Conservation (phyloP, 2,797 vertebrate genomes). For the Taenioides sp. region DNA sequence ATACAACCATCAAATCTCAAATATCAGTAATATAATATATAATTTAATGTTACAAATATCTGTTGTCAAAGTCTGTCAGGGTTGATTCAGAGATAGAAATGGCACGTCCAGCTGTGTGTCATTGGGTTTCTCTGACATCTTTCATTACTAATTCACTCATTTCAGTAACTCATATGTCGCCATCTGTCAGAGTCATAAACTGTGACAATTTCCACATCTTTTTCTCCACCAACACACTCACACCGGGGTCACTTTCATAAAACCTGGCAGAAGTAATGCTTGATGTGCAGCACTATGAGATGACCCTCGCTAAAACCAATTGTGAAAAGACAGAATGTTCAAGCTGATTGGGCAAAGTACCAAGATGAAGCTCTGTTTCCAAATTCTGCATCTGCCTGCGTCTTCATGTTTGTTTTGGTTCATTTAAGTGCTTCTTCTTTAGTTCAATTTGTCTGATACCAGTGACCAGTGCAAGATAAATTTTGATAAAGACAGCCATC, state of each 20-base stretch:
- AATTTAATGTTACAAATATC: not conserved
- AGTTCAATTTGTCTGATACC: too few relatives aligned
- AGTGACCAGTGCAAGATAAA: too few relatives aligned
- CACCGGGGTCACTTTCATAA: conserved; percentile 11
- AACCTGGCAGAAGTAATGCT: not conserved
- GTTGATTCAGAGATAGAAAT: conserved; percentile 64
- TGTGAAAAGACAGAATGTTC: too few relatives aligned
- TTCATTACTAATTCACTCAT: conserved; percentile 73
- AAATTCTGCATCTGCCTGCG: not conserved
- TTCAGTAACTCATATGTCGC: conserved; percentile 73
- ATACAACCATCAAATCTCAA: not conserved
- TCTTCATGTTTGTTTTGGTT: not conserved
- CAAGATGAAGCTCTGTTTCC: not conserved
- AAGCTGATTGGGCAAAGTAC: too few relatives aligned
- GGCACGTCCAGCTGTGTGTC: conserved; percentile 52
- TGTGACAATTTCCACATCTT: conserved; percentile 59
- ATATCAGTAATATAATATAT: too few relatives aligned
- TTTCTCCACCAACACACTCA: conserved; percentile 26
- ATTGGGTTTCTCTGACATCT: conserved; percentile 49
- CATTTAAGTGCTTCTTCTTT: not conserved
- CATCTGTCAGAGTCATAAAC: conserved; percentile 73
- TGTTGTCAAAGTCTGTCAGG: conserved; percentile 23
- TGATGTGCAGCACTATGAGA: not conserved
- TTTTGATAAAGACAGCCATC: not conserved
- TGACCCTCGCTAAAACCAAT: too few relatives aligned